Percentiles rank a stretch among this genome's conserved stretches.
Evolutionary conservation across 1,140 invertebrate species (phyloP).

Genomic region (Drosophila lacertosa): DNA sequence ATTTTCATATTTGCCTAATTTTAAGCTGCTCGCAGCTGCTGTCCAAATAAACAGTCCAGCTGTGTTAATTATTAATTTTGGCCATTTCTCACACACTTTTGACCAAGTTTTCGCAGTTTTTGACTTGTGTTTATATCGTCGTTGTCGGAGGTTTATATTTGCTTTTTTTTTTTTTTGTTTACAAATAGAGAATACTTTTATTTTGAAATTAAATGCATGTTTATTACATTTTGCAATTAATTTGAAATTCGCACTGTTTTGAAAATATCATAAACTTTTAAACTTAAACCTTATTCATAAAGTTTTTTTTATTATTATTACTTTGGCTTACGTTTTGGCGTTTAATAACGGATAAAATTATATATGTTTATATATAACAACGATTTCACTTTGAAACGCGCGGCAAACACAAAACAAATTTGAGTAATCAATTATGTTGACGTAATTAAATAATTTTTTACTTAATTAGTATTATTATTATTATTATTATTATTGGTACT

Average conservation of each 20-base stretch:
- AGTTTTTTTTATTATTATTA: background rate
- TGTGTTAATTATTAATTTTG: conserved; percentile 41
- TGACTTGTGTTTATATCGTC: conserved; percentile 26
- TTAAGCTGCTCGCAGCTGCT: conserved; percentile 15
- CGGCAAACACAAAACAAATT: conserved; percentile 42
- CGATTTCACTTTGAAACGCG: conserved; percentile 60
- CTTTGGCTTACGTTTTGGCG: conserved; percentile 22
- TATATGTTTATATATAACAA: conserved; percentile 8
- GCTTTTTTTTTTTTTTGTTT: conserved; percentile 30
- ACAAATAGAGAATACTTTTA: conserved; percentile 30
- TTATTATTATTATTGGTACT: conserved; percentile 17
- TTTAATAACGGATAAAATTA: background rate
- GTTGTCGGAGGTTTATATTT: background rate
- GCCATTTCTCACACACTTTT: conserved; percentile 39
- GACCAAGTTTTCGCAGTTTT: conserved; percentile 24
- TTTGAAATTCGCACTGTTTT: conserved; percentile 8
- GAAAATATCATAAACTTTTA: background rate
- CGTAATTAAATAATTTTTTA: conserved; percentile 33
- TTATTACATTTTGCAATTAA: conserved; percentile 10
- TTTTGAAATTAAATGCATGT: conserved; percentile 34
- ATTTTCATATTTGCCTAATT: background rate
- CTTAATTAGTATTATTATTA: conserved; percentile 31
- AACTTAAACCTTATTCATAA: background rate
- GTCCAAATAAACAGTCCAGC: conserved; percentile 1
- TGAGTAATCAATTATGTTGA: conserved; percentile 25